Percentiles rank a stretch among this genome's conserved stretches.
Conservation (phyloP, 2,797 vertebrate genomes). For the Zenarchopterus dispar region DNA sequence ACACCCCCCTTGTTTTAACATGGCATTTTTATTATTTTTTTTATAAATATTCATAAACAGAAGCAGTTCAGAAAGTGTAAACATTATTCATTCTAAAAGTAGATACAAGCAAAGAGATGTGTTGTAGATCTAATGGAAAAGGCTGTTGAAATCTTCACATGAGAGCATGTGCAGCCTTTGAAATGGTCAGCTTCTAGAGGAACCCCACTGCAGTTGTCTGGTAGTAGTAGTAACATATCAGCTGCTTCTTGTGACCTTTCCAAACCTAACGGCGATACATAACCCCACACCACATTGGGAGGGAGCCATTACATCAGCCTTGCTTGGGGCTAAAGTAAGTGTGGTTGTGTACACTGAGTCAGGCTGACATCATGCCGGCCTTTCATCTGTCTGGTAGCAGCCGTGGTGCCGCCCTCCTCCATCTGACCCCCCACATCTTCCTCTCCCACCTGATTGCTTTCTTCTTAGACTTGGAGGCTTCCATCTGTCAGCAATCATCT, state of each 20-base stretch:
- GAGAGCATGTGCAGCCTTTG: conserved; percentile 19
- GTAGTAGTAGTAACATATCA: conserved; percentile 26
- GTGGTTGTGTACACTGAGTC: conserved; percentile 73
- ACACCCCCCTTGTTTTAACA: too few relatives aligned
- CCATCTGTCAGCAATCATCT: conserved; percentile 87
- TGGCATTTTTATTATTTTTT: too few relatives aligned
- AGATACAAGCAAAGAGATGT: neutral
- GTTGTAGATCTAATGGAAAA: neutral
- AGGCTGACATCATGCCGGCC: conserved; percentile 83
- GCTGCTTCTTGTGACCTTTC: conserved; percentile 56
- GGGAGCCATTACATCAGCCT: conserved; percentile 76
- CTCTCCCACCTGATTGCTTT: conserved; percentile 79
- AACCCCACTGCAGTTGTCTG: conserved; percentile 50
- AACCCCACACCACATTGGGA: conserved; percentile 37
- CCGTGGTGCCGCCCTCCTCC: conserved; percentile 46
- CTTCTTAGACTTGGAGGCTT: conserved; percentile 75
- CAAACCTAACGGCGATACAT: conserved; percentile 29
- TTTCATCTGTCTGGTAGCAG: conserved; percentile 78
- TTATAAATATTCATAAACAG: too few relatives aligned
- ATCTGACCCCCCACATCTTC: conserved; percentile 57
- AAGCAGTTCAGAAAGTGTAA: too few relatives aligned
- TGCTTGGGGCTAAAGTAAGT: conserved; percentile 60
- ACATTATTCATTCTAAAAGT: too few relatives aligned
- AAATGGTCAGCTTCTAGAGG: conserved; percentile 3
- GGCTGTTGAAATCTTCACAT: neutral